Conservation (phyloP, 2,797 vertebrate genomes). For the Anguilla obscura region DNA sequence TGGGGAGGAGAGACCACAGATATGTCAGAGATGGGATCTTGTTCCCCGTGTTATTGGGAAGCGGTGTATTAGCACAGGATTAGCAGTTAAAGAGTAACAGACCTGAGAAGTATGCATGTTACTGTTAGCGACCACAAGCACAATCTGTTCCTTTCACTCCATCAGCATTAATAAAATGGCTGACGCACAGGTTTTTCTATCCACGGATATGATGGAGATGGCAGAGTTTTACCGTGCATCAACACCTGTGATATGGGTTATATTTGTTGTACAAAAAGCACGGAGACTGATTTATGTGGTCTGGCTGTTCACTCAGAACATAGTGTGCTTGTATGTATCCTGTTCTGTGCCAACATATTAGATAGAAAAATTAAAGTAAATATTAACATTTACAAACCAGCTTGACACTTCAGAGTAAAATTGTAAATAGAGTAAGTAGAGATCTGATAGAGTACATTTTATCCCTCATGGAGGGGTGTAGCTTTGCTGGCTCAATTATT, state of each 20-base stretch:
- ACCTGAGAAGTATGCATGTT: not conserved
- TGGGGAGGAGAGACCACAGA: not conserved
- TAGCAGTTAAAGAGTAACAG: slow-evolving; percentile 5
- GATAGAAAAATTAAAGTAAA: not conserved
- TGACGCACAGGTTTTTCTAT: not conserved
- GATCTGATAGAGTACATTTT: no score
- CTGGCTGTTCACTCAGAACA: not conserved
- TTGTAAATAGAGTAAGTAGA: no score
- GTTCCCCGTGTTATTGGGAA: slow-evolving; percentile 21
- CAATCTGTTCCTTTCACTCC: not conserved
- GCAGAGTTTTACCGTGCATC: not conserved
- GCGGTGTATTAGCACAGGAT: slow-evolving; percentile 24
- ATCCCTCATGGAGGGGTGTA: not conserved
- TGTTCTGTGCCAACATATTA: not conserved
- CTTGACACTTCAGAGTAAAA: not conserved
- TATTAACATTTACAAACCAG: not conserved
- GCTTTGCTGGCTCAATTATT: not conserved
- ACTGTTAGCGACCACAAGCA: not conserved
- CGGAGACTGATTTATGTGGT: not conserved
- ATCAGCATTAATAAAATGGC: not conserved
- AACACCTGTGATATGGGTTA: not conserved
- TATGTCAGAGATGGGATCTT: not conserved
- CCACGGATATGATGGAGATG: not conserved
- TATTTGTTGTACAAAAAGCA: not conserved
- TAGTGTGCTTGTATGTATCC: not conserved